Base-by-base conservation (phyloP, 2,113 vertebrate species). In the Labeo rohita region DNA sequence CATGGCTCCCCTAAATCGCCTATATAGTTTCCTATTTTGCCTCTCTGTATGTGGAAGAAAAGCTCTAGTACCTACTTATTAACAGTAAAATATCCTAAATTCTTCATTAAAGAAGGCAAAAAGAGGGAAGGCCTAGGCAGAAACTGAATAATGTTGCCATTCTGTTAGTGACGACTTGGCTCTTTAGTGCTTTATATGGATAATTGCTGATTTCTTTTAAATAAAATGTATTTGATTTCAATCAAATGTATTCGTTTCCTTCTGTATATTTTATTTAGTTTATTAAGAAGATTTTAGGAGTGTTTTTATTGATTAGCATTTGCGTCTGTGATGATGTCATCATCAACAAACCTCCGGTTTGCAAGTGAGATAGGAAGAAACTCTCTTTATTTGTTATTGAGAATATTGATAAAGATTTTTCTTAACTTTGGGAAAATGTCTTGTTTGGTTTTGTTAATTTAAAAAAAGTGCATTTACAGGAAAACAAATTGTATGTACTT, bases 1-100 rank as follows among this genome's bases (percentile, higher is more conserved):
- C 45, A 34, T 13, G 82, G 52, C 21, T 85, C 75, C 78, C 7
- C 23, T 80, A 70, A 56, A 84, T 36, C 45, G 66, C 74, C 70
- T 39, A 3, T 50, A 47, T 28, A 39, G 34, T 78, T 78, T 39
- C 8, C 28, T n/a, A 15, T 45, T 13, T 45, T 16, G 3, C 21
- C 21, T 4, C 73, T 43, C 59, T 83, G 84, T 45, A 77, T 78
- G 84, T 45, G 68, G 15, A 81, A 39, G 36, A 72, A 72, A n/a
- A 72, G 1, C 16, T 10, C 18, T 21, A 43, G 36, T 59, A 59
- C 56, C 28, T 28, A 28, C 2, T 21, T 3, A 47, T 47, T 15
- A 36, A 1, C 6, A 6, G 2, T 36, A 68, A 59, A 68, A 68
- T 68, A 68, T 36, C 28, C 28, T 34, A 66, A 66, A 66, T 66